A percentile compares a stretch with the other conserved stretches of the same genome.
Evolutionary conservation across 1,140 invertebrate species (phyloP).

Genomic region (Bombus picipes): DNA sequence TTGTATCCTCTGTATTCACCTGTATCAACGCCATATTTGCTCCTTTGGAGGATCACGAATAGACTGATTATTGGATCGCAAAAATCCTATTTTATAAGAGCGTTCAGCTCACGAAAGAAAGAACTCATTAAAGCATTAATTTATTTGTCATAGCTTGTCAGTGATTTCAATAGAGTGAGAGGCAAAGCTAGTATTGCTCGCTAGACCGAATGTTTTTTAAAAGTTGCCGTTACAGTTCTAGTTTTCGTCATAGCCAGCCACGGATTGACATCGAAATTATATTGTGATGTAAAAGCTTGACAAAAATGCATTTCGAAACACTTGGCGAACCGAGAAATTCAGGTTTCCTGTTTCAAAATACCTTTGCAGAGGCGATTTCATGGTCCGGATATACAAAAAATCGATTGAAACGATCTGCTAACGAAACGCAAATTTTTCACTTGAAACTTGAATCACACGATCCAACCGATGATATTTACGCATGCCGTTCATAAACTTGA

Average conservation of each 20-base stretch:
- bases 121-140: constrained; percentile 54
- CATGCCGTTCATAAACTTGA: neutral
- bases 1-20: constrained; percentile 15
- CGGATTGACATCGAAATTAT: constrained; percentile 4
- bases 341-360: neutral
- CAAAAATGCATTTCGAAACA: constrained; percentile 14
- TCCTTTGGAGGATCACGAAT: constrained; percentile 25
- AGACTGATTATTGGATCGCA: constrained; percentile 28
- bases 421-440: neutral
- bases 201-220: constrained; percentile 44
- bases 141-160: constrained; percentile 39
- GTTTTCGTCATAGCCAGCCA: constrained; percentile 47
- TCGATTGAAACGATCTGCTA: neutral
- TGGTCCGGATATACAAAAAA: no score
- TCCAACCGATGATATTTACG: no score
- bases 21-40: constrained; percentile 43
- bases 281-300: neutral
- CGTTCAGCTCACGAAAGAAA: constrained; percentile 12
- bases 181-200: constrained; percentile 3
- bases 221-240: constrained; percentile 32
- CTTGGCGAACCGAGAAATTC: neutral
- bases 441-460: neutral
- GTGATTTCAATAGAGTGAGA: constrained; percentile 36
- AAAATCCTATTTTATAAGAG: constrained; percentile 57
- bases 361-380: neutral